Base-by-base conservation (phyloP, 2,797 vertebrate genomes). In the Platalea minor region DNA sequence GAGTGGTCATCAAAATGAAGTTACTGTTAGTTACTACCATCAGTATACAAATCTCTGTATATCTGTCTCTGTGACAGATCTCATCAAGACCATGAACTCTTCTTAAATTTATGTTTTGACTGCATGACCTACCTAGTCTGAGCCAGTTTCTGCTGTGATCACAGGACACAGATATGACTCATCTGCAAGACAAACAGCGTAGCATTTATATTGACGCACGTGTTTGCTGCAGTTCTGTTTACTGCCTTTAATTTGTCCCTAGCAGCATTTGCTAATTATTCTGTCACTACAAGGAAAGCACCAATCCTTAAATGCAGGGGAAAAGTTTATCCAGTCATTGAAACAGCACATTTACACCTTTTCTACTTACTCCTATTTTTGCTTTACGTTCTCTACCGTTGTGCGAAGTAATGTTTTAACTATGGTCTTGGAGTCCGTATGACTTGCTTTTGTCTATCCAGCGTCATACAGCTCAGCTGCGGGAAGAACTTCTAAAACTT, bases 401-500 rank as follows among this genome's bases (percentile, higher is more conserved):
- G n/a, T 43, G 48, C 67, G 56, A 63, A 95, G 59, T 50, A 2
- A 9, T 19, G 12, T 70, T 87, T 46, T 70, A 76, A 31, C 68
- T 17, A 0, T 29, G 18, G 8, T 65, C 76, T 59, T 74, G 25
- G 25, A 11, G n/a, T 37, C 57, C 10, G 2, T 35, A 6, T 87
- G 59, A 63, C n/a, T 73, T 50, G 6, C 78, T 43, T 59, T 59
- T 86, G 35, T 84, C 6, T 63, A 5, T 81, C 9, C 98, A 99
- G 99, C 99, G 99, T 96, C 99, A 99, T 90, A 99, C 99, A 2
- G 99, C 99, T 91, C 99, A 99, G 98, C 96, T 99, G 93, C 98
- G 99, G 82, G 99, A 99, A 98, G 99, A 99, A 95, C 98, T 99
- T 25, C 98, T 99, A 18, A 99, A 99, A 97, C 99, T 99, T 88